Percentiles rank a stretch among this genome's conserved stretches.
Conservation (phyloP, 2,113 vertebrate genomes). For the Carollia perspicillata region DNA sequence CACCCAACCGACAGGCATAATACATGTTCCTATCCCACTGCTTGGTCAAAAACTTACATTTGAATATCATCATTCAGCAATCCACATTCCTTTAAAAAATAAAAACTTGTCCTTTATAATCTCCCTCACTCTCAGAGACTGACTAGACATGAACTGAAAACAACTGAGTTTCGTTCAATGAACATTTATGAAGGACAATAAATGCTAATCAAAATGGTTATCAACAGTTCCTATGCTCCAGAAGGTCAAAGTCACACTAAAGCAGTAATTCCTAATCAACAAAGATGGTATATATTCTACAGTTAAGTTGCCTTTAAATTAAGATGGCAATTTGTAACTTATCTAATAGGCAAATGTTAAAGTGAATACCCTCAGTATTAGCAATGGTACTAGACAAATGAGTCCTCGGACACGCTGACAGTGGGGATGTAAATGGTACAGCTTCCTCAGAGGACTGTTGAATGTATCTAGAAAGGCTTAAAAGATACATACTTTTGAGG, state of each 20-base stretch:
- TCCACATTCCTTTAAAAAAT: background rate
- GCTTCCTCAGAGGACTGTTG: background rate
- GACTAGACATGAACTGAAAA: conserved; percentile 10
- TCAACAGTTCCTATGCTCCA: background rate
- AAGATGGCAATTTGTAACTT: background rate
- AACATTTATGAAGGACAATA: background rate
- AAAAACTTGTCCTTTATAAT: background rate
- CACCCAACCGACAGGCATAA: background rate
- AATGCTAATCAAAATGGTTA: conserved; percentile 2
- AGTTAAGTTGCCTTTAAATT: background rate
- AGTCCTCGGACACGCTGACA: background rate
- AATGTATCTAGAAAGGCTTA: background rate
- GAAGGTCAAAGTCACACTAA: conserved; percentile 20
- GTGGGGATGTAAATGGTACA: background rate
- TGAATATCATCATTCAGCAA: background rate
- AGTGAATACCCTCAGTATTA: background rate
- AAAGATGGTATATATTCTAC: background rate
- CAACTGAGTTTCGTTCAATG: conserved; percentile 4
- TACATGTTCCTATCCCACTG: background rate
- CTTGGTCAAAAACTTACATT: background rate
- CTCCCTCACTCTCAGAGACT: background rate
- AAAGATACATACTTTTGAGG: background rate
- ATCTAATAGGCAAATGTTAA: background rate
- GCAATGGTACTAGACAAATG: background rate
- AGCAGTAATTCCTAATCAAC: conserved; percentile 15